Percentiles rank a stretch among this genome's conserved stretches.
phyloP scores from a whole-genome alignment of 2,113 vertebrate genomes.

The Accipiter virgatus region DNA sequence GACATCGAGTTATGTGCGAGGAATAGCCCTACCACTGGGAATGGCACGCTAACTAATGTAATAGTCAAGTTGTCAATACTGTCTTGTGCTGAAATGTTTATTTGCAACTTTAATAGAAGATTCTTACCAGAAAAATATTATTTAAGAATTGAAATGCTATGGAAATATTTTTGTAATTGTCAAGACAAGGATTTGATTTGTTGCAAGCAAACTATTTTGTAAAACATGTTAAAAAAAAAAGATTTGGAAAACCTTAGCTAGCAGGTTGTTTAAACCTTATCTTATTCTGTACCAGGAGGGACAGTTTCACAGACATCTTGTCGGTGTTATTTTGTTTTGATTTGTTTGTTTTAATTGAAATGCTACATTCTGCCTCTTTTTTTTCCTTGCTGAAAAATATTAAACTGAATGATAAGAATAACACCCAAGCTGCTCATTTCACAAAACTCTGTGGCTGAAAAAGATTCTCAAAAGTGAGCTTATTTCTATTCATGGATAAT shows the following conservation, averaged over 20 bases:
- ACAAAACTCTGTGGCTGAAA: neutral
- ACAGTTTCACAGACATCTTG: neutral
- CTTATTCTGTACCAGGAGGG: neutral
- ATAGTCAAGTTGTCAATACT: neutral
- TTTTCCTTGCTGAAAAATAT: slow-evolving; percentile 2
- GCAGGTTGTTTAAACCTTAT: neutral
- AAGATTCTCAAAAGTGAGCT: neutral
- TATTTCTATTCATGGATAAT: neutral
- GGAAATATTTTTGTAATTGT: neutral
- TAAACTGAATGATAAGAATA: slow-evolving; percentile 15
- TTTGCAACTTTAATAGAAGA: neutral
- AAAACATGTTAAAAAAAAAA: neutral
- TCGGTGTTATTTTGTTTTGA: neutral
- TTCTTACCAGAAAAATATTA: neutral
- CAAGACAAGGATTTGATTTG: neutral
- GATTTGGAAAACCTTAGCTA: neutral
- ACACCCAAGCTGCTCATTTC: slow-evolving; percentile 21
- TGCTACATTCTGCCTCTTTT: neutral
- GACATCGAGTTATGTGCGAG: neutral
- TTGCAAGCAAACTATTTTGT: neutral
- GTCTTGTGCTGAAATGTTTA: neutral
- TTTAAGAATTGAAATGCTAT: neutral
- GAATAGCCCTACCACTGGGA: neutral
- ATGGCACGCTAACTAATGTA: too few relatives aligned
- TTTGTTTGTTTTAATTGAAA: slow-evolving; percentile 38